phyloP scores from a whole-genome alignment of 2,113 vertebrate species.

The Pseudonaja textilis region DNA sequence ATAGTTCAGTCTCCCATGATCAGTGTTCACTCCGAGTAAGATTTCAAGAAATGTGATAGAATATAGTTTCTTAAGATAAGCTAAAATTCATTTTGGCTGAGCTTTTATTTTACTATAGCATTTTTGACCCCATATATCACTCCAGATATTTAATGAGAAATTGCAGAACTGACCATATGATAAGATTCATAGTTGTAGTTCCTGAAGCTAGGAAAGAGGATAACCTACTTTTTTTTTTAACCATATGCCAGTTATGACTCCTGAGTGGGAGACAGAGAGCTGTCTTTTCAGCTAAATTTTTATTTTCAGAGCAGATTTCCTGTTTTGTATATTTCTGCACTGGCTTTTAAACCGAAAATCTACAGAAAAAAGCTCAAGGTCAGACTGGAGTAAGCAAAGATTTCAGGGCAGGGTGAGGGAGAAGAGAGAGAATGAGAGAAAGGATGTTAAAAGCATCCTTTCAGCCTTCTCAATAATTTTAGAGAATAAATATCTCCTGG shows the following conservation, averaged over 20 bases:
- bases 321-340: background rate
- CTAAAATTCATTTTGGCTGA: background rate
- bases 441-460: background rate
- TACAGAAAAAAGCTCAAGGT: background rate
- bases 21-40: background rate
- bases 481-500: background rate
- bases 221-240: background rate
- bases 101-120: background rate
- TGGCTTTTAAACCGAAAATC: background rate
- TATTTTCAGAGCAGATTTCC: background rate
- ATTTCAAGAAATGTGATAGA: background rate
- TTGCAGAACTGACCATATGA: background rate
- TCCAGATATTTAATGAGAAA: background rate
- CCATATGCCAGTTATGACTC: background rate
- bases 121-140: background rate
- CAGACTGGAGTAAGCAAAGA: background rate
- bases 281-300: background rate
- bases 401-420: background rate
- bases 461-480: background rate
- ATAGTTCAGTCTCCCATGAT: constrained; percentile 12
- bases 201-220: background rate
- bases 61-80: background rate
- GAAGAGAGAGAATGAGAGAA: background rate
- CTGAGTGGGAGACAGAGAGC: background rate
- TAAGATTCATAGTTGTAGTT: background rate